Conservation (phyloP, 2,113 vertebrate genomes). For the Dicerorhinus sumatrensis region DNA sequence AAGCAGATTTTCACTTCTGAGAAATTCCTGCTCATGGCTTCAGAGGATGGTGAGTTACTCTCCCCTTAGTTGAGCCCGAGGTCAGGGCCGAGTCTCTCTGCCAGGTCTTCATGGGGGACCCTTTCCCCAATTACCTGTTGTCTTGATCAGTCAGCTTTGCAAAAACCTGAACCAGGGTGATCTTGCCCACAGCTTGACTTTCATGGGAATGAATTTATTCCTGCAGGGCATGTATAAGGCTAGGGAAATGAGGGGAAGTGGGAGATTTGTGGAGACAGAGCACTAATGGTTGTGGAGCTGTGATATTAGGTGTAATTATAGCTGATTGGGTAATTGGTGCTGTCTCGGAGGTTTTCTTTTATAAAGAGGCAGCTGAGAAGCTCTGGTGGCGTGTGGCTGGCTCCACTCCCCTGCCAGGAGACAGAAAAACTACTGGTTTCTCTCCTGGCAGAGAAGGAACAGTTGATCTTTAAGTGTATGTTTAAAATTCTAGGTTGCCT, state of each 20-base stretch:
- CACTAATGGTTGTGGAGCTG: neutral
- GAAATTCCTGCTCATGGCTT: slow-evolving; percentile 95
- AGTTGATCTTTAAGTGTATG: slow-evolving; percentile 49
- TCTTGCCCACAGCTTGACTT: neutral
- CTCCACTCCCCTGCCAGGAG: neutral
- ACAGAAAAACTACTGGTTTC: slow-evolving; percentile 60
- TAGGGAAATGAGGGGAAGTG: neutral
- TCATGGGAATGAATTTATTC: neutral
- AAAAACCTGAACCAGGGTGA: neutral
- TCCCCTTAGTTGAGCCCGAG: neutral
- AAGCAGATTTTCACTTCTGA: slow-evolving; percentile 97
- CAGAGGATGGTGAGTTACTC: slow-evolving; percentile 93
- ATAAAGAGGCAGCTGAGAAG: slow-evolving; percentile 49
- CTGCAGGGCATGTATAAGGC: neutral
- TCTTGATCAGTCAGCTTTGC: neutral
- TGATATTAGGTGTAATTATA: slow-evolving; percentile 59
- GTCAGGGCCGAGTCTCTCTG: neutral
- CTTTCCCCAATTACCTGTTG: neutral
- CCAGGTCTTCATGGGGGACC: neutral
- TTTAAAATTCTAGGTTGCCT: slow-evolving; percentile 65
- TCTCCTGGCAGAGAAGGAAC: slow-evolving; percentile 47
- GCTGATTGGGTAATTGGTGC: slow-evolving; percentile 71
- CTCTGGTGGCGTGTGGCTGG: neutral
- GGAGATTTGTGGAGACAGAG: neutral
- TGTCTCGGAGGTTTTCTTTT: slow-evolving; percentile 31